Conservation (phyloP, 2,113 vertebrate species). For the Heterocephalus glaber region DNA sequence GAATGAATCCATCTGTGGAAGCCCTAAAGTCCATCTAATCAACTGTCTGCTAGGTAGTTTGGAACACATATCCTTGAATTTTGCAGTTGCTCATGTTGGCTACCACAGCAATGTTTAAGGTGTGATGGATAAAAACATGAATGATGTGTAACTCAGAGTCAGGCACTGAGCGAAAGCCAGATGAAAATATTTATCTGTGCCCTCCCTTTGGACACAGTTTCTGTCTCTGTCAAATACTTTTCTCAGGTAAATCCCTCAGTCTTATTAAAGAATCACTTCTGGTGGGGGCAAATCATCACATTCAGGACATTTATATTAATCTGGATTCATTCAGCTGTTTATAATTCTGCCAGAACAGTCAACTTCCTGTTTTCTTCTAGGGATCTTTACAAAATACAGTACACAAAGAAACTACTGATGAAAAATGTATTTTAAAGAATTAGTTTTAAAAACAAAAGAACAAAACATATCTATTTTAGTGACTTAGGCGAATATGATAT, state of each 20-base stretch:
- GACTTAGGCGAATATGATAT: slow-evolving; percentile 56
- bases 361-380: slow-evolving; percentile 59
- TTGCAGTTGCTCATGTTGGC: not conserved
- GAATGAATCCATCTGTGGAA: not conserved
- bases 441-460: slow-evolving; percentile 68
- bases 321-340: slow-evolving; percentile 70
- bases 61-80: not conserved
- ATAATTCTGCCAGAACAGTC: slow-evolving; percentile 60
- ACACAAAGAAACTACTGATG: slow-evolving; percentile 4
- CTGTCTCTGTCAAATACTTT: slow-evolving; percentile 72
- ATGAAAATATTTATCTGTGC: slow-evolving; percentile 70
- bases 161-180: slow-evolving; percentile 27
- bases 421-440: slow-evolving; percentile 75
- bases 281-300: slow-evolving; percentile 61
- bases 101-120: not conserved
- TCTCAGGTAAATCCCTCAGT: slow-evolving; percentile 70
- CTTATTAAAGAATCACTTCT: slow-evolving; percentile 73
- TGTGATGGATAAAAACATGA: slow-evolving; percentile 33
- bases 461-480: slow-evolving; percentile 17
- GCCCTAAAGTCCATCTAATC: not conserved
- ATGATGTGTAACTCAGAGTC: slow-evolving; percentile 55
- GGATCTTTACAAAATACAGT: slow-evolving; percentile 51
- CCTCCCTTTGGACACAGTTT: slow-evolving; percentile 64
- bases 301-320: slow-evolving; percentile 76
- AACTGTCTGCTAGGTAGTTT: not conserved